Base-by-base conservation (phyloP, 1,140 invertebrate genomes). In the Matsumurasca onukii region DNA sequence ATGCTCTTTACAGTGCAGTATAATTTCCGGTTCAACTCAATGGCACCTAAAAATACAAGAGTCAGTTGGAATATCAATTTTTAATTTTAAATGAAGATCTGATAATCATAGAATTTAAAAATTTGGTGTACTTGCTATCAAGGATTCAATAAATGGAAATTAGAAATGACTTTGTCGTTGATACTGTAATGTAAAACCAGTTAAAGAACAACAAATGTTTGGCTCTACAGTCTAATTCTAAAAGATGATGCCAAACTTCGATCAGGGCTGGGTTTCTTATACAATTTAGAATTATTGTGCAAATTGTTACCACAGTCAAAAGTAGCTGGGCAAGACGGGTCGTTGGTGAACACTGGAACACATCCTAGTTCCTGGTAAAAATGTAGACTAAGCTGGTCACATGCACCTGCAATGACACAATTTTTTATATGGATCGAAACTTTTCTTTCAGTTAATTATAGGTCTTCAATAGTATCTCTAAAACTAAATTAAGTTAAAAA, bases 241-340 rank as follows among this genome's bases (percentile, higher is more conserved):
- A n/a, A n/a, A n/a, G n/a, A n/a, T n/a, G n/a, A n/a, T n/a, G n/a
- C n/a, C n/a, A n/a, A n/a, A n/a, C 9, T 3, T 52, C 22, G 20
- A 22, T 52, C 20, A 12, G 9, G 22, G 9, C 49, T 52, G 12
- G 20, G 3, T 15, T 5, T 52, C 5, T 52, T 52, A 12, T 17
- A 20, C 9, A 52, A 12, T 52, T 5, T 52, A 52, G 22, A 20
- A 22, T 17, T n/a, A n/a, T n/a, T n/a, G n/a, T n/a, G n/a, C n/a
- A n/a, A n/a, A n/a, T n/a, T n/a, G 12, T 52, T 20, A 52, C 49
- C 49, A 52, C 49, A 52, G 49, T 52, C 49, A 20, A 52, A 52
- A 22, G 3, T 5, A 5, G 12, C 5, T 5, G 49, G 49, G 20
- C 49, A 52, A 20, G 12, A 15, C 3, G 49, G 49, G 22, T 52